phyloP scores from a whole-genome alignment of 2,888 invertebrate species.

The Chorisops tibialis region DNA sequence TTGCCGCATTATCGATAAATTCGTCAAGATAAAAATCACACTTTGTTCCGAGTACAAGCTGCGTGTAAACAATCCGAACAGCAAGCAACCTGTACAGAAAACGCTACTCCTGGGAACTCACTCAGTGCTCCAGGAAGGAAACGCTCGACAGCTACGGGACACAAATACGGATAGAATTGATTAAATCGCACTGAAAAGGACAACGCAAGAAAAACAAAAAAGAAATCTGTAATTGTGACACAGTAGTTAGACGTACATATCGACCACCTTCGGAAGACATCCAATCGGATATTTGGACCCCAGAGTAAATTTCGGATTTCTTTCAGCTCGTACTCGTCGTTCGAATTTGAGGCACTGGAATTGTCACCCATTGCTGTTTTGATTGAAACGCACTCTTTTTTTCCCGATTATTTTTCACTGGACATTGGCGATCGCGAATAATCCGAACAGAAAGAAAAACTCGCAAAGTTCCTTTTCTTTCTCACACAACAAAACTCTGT shows the following conservation, averaged over 20 bases:
- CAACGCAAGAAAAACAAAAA: not conserved
- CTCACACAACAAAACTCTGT: slow-evolving; percentile 4
- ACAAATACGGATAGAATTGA: too few relatives aligned
- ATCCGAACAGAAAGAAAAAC: slow-evolving; percentile 1
- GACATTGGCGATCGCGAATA: slow-evolving; percentile 7
- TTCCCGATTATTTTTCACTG: not conserved
- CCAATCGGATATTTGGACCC: slow-evolving; percentile 79
- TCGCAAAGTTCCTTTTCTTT: not conserved
- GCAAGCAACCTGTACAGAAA: too few relatives aligned
- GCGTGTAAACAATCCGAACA: too few relatives aligned
- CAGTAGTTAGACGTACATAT: too few relatives aligned
- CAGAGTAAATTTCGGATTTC: slow-evolving; percentile 77
- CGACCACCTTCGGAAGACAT: slow-evolving; percentile 88
- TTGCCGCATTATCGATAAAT: too few relatives aligned
- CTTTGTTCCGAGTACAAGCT: too few relatives aligned
- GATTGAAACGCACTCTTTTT: not conserved
- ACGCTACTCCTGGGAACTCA: too few relatives aligned
- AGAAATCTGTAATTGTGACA: not conserved
- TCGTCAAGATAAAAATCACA: too few relatives aligned
- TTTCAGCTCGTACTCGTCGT: slow-evolving; percentile 61
- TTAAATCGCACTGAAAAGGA: too few relatives aligned
- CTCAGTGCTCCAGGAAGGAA: too few relatives aligned
- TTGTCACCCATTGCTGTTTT: slow-evolving; percentile 43
- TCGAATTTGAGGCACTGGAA: slow-evolving; percentile 47
- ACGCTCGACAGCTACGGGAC: too few relatives aligned